These are phyloP conservation scores for Atherinomorus stipes DNA, from an alignment of 2,113 vertebrate species.

Conservation along the genomic window DNA sequence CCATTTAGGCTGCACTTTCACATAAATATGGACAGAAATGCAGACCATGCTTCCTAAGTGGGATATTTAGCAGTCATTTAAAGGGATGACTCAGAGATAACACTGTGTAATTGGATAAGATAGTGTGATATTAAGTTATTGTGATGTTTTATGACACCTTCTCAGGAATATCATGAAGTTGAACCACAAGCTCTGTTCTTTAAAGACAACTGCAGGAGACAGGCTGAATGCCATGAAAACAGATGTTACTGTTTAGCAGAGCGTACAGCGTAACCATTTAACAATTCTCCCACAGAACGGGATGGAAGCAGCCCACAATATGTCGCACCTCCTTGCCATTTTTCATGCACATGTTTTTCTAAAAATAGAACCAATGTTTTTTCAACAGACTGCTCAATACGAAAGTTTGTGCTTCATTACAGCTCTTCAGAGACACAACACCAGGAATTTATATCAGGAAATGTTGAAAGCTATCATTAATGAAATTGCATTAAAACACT, in stretches of 20 bases:
- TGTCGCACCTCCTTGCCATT: slow-evolving; percentile 43
- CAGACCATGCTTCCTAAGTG: slow-evolving; percentile 16
- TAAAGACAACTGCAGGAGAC: slow-evolving; percentile 55
- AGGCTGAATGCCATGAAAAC: slow-evolving; percentile 62
- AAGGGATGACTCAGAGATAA: slow-evolving; percentile 37
- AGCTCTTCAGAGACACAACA: slow-evolving; percentile 22
- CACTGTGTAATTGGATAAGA: slow-evolving; percentile 49
- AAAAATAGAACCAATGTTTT: slow-evolving; percentile 35
- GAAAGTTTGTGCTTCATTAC: slow-evolving; percentile 17
- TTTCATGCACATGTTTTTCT: slow-evolving; percentile 35
- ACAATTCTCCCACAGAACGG: slow-evolving; percentile 60
- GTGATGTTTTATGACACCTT: slow-evolving; percentile 45
- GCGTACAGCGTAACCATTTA: slow-evolving; percentile 65
- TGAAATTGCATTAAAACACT: not conserved
- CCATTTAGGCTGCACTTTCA: slow-evolving; percentile 29
- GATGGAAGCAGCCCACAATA: slow-evolving; percentile 58
- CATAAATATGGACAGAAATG: slow-evolving; percentile 44
- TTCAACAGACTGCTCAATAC: slow-evolving; percentile 29
- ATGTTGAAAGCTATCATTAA: slow-evolving; percentile 1
- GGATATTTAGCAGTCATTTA: slow-evolving; percentile 41
- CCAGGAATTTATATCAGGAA: not conserved
- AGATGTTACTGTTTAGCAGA: slow-evolving; percentile 75
- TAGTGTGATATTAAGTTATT: slow-evolving; percentile 34
- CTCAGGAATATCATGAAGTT: slow-evolving; percentile 56
- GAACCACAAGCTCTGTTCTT: slow-evolving; percentile 36